Base-by-base conservation (phyloP, 1,140 invertebrate species). In the Anthonomus grandis region DNA sequence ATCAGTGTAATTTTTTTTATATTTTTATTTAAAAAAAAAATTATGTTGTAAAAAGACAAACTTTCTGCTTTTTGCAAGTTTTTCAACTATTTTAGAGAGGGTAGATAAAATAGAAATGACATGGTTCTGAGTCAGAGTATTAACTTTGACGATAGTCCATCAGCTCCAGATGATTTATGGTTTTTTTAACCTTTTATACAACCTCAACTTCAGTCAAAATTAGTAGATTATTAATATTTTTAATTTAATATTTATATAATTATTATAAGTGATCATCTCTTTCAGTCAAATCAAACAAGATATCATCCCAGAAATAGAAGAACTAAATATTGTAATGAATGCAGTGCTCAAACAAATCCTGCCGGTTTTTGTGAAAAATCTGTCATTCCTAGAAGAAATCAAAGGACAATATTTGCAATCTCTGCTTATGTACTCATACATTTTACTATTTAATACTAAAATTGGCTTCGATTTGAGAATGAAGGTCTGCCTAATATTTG, bases 321-420 rank as follows among this genome's bases (percentile, higher is more conserved):
- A 60, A 38, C 25, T 63, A 19, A 25, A 48, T 50, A 22, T 37
- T 19, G 10, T 64, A 2, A 54, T 64, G 37, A 60, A 60, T 55
- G 34, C 47, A 48, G 54, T 64, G 21, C 19, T 64, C 5, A 64
- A 64, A 36, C 62, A 60, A 37, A 60, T 64, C 22, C 31, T 64
- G 31, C 36, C 55, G 21, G 51, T 57, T 18, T 64, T 64, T 50
- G 55, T 38, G 12, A 64, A 58, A 38, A 25, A 59, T 19, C 25
- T 52, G 39, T 24, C 57, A 42, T 64, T 51, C 34, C 24, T 44
- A 4, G 37, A 54, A 44, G 45, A 51, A 48, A 47, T 60, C 18
- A 54, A 55, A 41, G 45, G 50, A 42, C 23, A 51, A 12, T 60
- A 60, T 19, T 25, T 52, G 13, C 15, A 38, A 10, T 48, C 54